Conservation (phyloP, 2,113 vertebrate genomes). For the Toxotes jaculatrix region DNA sequence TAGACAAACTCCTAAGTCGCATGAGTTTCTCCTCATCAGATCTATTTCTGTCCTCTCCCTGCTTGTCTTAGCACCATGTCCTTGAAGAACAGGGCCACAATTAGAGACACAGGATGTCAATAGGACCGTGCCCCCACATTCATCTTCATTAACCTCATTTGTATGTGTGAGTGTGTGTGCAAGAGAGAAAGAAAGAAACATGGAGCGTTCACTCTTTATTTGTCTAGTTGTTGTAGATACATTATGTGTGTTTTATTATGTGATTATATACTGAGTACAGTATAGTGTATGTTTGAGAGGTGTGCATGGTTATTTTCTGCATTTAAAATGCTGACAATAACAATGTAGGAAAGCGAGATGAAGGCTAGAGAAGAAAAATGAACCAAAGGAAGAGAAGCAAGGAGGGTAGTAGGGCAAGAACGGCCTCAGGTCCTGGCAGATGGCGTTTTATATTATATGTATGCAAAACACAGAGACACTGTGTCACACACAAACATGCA, state of each 20-base stretch:
- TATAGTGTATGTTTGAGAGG: constrained; percentile 4
- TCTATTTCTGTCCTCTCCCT: constrained; percentile 71
- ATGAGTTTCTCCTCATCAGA: constrained; percentile 50
- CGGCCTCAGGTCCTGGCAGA: constrained; percentile 83
- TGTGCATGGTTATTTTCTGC: constrained; percentile 18
- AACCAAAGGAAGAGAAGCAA: constrained; percentile 67
- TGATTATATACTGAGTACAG: constrained; percentile 10
- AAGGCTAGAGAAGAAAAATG: constrained; percentile 43
- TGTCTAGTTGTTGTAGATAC: not conserved
- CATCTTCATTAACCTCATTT: constrained; percentile 83
- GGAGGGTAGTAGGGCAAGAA: constrained; percentile 85
- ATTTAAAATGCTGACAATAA: constrained; percentile 46
- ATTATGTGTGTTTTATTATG: constrained; percentile 15
- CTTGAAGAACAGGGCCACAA: constrained; percentile 79
- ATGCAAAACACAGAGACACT: constrained; percentile 74
- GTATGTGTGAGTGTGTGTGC: constrained; percentile 39
- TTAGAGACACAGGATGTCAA: constrained; percentile 78
- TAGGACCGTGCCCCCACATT: constrained; percentile 75
- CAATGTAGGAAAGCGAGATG: constrained; percentile 45
- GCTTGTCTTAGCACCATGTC: constrained; percentile 64
- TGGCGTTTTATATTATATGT: constrained; percentile 81
- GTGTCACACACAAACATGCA: constrained; percentile 63
- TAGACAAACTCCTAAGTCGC: constrained; percentile 24
- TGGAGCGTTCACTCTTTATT: constrained; percentile 17
- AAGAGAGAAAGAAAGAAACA: constrained; percentile 34